Evolutionary conservation across 2,113 vertebrate genomes (phyloP).

Genomic region (Calypte anna): DNA sequence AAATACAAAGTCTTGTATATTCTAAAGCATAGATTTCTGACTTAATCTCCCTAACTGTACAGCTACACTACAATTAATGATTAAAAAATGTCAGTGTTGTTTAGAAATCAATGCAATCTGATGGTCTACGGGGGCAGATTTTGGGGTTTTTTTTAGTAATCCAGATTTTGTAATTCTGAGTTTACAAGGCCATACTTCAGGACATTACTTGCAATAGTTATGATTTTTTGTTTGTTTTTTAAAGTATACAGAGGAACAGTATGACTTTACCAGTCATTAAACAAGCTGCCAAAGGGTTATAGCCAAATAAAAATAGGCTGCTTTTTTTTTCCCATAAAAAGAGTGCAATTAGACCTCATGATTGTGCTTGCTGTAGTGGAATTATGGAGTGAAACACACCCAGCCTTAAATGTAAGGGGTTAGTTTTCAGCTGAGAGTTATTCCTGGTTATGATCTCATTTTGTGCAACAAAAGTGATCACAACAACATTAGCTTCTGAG

Average conservation of each 20-base stretch:
- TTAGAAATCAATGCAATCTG: neutral
- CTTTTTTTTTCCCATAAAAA: neutral
- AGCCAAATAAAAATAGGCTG: neutral
- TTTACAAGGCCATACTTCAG: neutral
- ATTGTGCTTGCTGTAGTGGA: constrained; percentile 38
- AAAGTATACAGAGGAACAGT: neutral
- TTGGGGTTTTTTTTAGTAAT: neutral
- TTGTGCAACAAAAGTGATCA: constrained; percentile 44
- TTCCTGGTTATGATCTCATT: constrained; percentile 77
- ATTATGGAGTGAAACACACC: constrained; percentile 62
- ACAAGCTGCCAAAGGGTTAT: neutral
- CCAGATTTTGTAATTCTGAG: neutral
- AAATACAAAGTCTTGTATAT: neutral
- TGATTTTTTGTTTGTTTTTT: too few species aligned
- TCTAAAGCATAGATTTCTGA: neutral
- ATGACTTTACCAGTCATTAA: constrained; percentile 11
- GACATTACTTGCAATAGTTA: neutral
- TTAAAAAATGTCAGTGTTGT: neutral
- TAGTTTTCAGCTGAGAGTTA: constrained; percentile 71
- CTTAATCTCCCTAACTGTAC: neutral
- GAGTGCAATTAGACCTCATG: neutral
- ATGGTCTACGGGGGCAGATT: neutral
- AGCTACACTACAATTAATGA: neutral
- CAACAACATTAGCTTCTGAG: constrained; percentile 28
- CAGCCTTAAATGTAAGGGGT: constrained; percentile 53